phyloP scores from a whole-genome alignment of 2,888 invertebrate species.

The Anoplius nigerrimus region DNA sequence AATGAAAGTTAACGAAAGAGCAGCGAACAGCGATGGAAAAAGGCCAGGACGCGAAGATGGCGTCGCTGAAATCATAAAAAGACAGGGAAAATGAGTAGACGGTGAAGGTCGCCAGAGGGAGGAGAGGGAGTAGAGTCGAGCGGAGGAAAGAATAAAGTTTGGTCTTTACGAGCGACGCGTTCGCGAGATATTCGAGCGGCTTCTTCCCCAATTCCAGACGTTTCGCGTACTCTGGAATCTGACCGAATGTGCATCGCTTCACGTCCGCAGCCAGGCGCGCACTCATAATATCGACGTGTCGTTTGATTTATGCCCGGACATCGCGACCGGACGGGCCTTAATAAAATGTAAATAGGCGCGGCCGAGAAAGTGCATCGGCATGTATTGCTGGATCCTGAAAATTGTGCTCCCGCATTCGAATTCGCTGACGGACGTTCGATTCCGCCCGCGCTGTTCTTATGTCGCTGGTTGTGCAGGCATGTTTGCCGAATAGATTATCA shows the following conservation, averaged over 20 bases:
- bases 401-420: no score
- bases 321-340: conserved; percentile 47
- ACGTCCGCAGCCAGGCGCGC: conserved; percentile 15
- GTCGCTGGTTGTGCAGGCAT: no score
- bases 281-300: conserved; percentile 49
- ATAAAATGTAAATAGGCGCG: conserved; percentile 56
- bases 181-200: conserved; percentile 6
- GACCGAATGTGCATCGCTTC: conserved; percentile 36
- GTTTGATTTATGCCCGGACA: conserved; percentile 48
- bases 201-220: conserved; percentile 11
- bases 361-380: conserved; percentile 31
- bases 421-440: no score
- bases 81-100: not conserved
- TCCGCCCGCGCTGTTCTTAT: no score
- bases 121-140: conserved; percentile 9
- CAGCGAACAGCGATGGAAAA: not conserved
- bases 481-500: no score
- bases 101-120: not conserved
- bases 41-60: conserved; percentile 5
- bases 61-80: conserved; percentile 2
- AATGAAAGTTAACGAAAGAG: no score
- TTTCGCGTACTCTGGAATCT: conserved; percentile 16
- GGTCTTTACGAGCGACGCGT: conserved; percentile 36
- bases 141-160: conserved; percentile 42
- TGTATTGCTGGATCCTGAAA: no score